phyloP scores from a whole-genome alignment of 2,888 invertebrate species.

The Xestia xanthographa region DNA sequence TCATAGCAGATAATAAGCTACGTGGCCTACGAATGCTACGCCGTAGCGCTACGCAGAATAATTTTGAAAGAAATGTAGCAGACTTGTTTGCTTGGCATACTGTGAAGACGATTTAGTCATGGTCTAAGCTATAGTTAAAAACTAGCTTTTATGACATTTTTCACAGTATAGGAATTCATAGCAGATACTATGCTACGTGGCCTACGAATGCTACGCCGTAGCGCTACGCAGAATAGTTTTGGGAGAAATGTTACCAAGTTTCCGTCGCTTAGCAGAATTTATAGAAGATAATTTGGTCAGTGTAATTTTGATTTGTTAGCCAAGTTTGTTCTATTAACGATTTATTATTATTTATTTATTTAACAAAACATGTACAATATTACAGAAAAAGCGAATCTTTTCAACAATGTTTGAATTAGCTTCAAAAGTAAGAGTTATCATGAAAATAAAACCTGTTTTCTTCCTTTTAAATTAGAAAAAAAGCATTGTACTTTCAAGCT shows the following conservation, averaged over 20 bases:
- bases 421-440: not conserved
- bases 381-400: no score
- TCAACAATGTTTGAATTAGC: not conserved
- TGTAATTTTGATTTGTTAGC: no score
- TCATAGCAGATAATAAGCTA: not conserved
- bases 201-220: slow-evolving; percentile 8
- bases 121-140: no score
- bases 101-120: no score
- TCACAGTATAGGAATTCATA: slow-evolving; percentile 6
- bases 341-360: no score
- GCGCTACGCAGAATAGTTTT: slow-evolving; percentile 25
- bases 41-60: slow-evolving; percentile 4
- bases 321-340: no score
- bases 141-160: slow-evolving; percentile 3
- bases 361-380: no score
- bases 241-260: not conserved
- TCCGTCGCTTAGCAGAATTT: not conserved
- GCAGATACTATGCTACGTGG: not conserved
- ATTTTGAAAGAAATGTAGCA: no score
- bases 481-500: not conserved
- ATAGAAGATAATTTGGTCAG: no score
- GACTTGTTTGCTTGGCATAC: no score
- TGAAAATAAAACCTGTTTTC: not conserved
- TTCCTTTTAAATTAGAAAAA: not conserved
- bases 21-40: slow-evolving; percentile 3